phyloP scores from a whole-genome alignment of 2,797 vertebrate genomes.

The Ciconia nigra region DNA sequence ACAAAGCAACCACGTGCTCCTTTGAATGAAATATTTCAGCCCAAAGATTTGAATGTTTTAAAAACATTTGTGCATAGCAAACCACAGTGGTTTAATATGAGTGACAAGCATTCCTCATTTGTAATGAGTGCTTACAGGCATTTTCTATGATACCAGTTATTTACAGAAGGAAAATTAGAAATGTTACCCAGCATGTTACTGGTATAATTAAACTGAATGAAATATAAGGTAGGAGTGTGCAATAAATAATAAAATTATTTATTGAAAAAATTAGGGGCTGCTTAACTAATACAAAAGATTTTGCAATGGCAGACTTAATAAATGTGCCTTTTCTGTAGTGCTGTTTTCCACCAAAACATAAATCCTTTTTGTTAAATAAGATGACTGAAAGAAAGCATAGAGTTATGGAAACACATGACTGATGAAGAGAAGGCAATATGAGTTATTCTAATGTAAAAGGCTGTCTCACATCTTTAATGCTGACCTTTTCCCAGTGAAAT shows the following conservation, averaged over 20 bases:
- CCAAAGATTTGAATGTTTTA: neutral
- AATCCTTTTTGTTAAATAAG: neutral
- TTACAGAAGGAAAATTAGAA: slow-evolving; percentile 13
- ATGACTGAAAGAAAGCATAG: neutral
- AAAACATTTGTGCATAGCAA: neutral
- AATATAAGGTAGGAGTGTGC: neutral
- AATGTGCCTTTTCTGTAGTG: neutral
- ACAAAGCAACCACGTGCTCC: neutral
- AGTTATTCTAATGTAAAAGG: slow-evolving; percentile 12
- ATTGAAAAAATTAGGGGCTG: neutral
- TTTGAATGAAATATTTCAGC: neutral
- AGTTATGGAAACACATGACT: neutral
- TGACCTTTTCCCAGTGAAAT: slow-evolving; percentile 30
- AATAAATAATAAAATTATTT: neutral
- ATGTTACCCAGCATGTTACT: neutral
- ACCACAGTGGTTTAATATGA: neutral
- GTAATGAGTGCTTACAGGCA: neutral
- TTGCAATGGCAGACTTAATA: neutral
- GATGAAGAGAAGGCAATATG: neutral
- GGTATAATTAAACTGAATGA: slow-evolving; percentile 11
- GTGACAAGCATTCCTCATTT: neutral
- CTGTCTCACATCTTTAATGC: neutral
- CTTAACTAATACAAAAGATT: neutral
- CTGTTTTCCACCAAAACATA: neutral
- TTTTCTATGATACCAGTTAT: neutral